Base-by-base conservation (phyloP, 2,888 invertebrate species). In the Agonopterix subpropinquella region DNA sequence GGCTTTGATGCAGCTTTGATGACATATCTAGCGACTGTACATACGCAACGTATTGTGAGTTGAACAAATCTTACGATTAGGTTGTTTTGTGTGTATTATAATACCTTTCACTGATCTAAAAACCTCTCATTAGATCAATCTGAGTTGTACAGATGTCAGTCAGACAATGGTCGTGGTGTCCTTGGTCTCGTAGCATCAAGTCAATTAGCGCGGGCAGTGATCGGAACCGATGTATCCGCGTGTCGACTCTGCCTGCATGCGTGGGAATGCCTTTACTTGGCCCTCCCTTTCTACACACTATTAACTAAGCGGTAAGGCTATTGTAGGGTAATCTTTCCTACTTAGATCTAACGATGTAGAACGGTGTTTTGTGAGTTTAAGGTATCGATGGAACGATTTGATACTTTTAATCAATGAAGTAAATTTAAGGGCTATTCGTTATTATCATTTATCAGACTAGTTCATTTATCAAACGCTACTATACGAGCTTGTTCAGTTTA, bases 141-240 rank as follows among this genome's bases (percentile, higher is more conserved):
- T 7, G 28, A 28, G 28, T 28, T 28, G 28, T 5, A 42, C 35
- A 11, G 11, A 43, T 43, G 42, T 28, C 28, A 28, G 36, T 13
- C 36, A 28, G 41, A 48, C 52, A 44, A 45, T 46, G 48, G 53
- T 54, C 56, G 47, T 47, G 47, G 61, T 61, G 73, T 68, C 77
- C 77, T 78, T 77, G 76, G 70, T 62, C 60, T 63, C 55, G 64
- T 67, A 69, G 72, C 70, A 64, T 74, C 71, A 71, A 65, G 63
- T 74, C 82, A 84, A 86, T 86, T 85, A 85, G 81, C 65, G 77
- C 70, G 74, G 66, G 76, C 83, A 77, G 79, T 71, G 83, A 80
- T 83, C 76, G 83, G 84, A 84, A 85, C 85, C 73, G 75, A 61
- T 70, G 62, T 76, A 77, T 77, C 80, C 80, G 77, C 68, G 75